Evolutionary conservation across 2,888 invertebrate species (phyloP), one percentile per base, ranked within the genome.

Genomic region (Drosophila ustulata): DNA sequence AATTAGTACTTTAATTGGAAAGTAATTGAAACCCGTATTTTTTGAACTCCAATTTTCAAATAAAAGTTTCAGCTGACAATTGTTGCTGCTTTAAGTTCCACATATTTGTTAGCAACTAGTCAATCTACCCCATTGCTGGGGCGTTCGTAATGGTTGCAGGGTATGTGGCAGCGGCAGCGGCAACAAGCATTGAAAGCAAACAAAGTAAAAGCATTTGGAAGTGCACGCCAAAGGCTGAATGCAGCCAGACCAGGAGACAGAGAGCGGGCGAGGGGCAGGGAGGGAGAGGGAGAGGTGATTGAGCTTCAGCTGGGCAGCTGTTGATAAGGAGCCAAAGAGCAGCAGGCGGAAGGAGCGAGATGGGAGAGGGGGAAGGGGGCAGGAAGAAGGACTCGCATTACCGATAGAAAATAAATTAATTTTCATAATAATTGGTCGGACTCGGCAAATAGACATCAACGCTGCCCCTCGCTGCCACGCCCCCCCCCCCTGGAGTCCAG

Each of bases 331-430:
- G n/a, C 32, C 13, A 13, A 30, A 3, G 37, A 3, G 37, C 4
- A 2, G 11, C 18, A 6, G 18, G 11, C 13, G 13, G 18, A 11
- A 25, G 23, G 18, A 25, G 23, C 23, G 13, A 8, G 11, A n/a
- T 2, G 34, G 3, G 28, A 8, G 23, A 32, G 39, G 1, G 30
- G 9, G 37, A 8, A 28, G 4, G 30, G 28, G 39, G 3, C 7
- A 28, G 13, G 9, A 8, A 25, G 23, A n/a, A 23, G 45, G 55
- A 53, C 71, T 75, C 66, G 66, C 79, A 87, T 87, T 81, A 73
- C 67, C 82, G 62, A 87, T 84, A 68, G 88, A 76, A 82, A 84
- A 82, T 84, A 82, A 87, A 82, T 82, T 87, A 82, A 82, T 82
- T 82, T 82, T 81, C 82, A 82, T 82, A 87, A 82, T 82, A 82